A percentile compares a stretch with the other conserved stretches of the same genome.
These are phyloP conservation scores for Myiotriccus ornatus DNA, from an alignment of 2,797 vertebrate genomes.

Conservation along the genomic window DNA sequence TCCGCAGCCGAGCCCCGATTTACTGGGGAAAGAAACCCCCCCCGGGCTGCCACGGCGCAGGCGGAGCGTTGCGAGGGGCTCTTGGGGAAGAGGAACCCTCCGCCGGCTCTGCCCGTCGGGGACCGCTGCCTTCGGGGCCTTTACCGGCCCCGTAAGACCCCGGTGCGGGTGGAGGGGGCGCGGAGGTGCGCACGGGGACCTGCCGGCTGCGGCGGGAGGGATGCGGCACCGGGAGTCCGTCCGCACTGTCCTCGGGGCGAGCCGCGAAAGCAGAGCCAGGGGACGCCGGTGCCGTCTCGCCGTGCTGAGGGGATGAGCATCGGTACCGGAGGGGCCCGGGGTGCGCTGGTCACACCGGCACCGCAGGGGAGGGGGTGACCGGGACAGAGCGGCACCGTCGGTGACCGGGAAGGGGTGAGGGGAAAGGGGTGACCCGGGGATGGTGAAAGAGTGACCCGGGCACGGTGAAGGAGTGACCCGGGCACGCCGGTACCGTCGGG, in stretches of 20 bases:
- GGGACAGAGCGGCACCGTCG: not conserved
- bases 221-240: too few relatives aligned
- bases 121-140: not conserved
- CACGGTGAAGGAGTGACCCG: not conserved
- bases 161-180: too few relatives aligned
- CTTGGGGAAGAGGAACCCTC: not conserved
- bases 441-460: not conserved
- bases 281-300: not conserved
- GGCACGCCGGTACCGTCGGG: not conserved
- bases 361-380: too few relatives aligned
- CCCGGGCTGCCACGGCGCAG: not conserved
- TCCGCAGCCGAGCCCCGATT: not conserved
- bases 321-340: not conserved
- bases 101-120: not conserved
- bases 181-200: not conserved
- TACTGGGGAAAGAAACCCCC: not conserved
- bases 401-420: rapidly evolving
- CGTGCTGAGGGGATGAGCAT: not conserved
- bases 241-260: too few relatives aligned
- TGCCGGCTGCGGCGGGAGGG: too few relatives aligned
- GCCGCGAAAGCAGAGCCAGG: not conserved
- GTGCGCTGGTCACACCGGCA: not conserved
- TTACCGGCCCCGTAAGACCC: not conserved
- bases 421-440: not conserved
- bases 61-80: not conserved